Base-by-base conservation (phyloP, 2,888 invertebrate species). In the Chrysomela aeneicollis region DNA sequence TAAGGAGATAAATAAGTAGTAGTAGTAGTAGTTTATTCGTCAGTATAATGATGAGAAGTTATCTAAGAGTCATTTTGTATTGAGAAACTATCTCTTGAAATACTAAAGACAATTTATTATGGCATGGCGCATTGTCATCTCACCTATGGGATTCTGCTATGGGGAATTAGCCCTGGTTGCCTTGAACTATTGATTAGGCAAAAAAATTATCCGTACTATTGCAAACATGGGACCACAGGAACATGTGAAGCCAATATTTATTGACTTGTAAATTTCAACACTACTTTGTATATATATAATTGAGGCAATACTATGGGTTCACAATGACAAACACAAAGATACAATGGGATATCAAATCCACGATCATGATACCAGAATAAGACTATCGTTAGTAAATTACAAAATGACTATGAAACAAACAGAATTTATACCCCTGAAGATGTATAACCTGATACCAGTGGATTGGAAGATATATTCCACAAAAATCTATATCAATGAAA, bases 101-200 rank as follows among this genome's bases (percentile, higher is more conserved):
- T 47, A 47, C 47, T 9, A 10, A 15, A 15, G n/a, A 47, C 19
- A 15, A 10, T 47, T 47, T 42, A 15, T 17, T 42, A 42, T 42
- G 42, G 42, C 8, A 42, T 42, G 17, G n/a, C 17, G 5, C 26
- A 42, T 9, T 42, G 42, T 10, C 42, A 42, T 9, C 17, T 42
- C n/a, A 42, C 42, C 42, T 42, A 42, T 42, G 42, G 42, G 17
- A 42, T 42, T 42, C 17, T 42, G 42, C 12, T 42, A 42, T 42
- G 42, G 42, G 42, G 42, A 42, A 42, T 9, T 15, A 42, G 17
- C 17, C 2, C 42, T 3, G n/a, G 42, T 18, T 22, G 51, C 21
- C 26, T 10, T 15, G 19, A 47, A 2, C 2, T 47, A 47, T 15
- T 47, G 17, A 15, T 47, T 1, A 47, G 47, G 9, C 47, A 47